A percentile compares a stretch with the other conserved stretches of the same genome.
phyloP scores from a whole-genome alignment of 1,140 invertebrate genomes.

The Eriosoma lanigerum region DNA sequence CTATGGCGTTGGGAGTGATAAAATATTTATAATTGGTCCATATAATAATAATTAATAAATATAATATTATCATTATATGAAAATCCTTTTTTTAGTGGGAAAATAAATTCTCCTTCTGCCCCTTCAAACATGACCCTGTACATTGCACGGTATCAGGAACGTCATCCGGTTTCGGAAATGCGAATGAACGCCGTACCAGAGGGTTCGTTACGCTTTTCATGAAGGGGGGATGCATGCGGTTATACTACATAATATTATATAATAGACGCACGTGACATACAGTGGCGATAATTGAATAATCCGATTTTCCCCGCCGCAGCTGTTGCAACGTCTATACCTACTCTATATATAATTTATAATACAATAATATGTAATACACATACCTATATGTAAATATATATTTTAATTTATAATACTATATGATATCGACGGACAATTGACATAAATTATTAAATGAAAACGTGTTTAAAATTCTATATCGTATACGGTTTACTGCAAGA shows the following conservation, averaged over 20 bases:
- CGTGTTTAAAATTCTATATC: not conserved
- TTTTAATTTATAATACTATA: too few relatives aligned
- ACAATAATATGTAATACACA: not conserved
- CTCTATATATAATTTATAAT: not conserved
- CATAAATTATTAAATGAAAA: not conserved
- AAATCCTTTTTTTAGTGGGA: too few relatives aligned
- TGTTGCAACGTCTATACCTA: not conserved
- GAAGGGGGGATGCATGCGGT: not conserved
- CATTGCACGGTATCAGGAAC: not conserved
- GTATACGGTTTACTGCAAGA: not conserved
- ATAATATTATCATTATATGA: too few relatives aligned
- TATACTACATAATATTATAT: not conserved
- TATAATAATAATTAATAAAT: too few relatives aligned
- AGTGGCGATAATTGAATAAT: conserved; percentile 9
- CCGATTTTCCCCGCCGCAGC: not conserved
- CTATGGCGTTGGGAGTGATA: too few relatives aligned
- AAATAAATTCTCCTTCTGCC: too few relatives aligned
- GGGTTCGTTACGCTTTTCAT: not conserved
- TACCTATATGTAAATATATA: not conserved
- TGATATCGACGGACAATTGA: not conserved
- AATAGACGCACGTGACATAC: not conserved
- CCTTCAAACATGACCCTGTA: too few relatives aligned
- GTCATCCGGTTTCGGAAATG: not conserved
- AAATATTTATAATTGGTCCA: too few relatives aligned
- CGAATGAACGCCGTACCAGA: too few relatives aligned